A percentile compares a stretch with the other conserved stretches of the same genome.
phyloP scores from a whole-genome alignment of 1,140 invertebrate genomes.

The Luehdorfia chinensis region DNA sequence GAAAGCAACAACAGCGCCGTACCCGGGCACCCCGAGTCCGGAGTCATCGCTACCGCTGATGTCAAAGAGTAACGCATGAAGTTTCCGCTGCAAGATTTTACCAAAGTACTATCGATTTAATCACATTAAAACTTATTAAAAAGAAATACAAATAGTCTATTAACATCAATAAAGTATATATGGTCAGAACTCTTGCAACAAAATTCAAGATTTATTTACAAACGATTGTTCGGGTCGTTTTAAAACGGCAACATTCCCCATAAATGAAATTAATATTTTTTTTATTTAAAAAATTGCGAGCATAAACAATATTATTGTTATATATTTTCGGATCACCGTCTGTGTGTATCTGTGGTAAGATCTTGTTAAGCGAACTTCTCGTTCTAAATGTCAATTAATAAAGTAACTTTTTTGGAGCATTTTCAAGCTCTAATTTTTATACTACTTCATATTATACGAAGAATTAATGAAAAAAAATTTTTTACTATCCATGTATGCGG shows the following conservation, averaged over 20 bases:
- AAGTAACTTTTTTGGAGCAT: neutral
- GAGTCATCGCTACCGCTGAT: conserved; percentile 52
- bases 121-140: conserved; percentile 13
- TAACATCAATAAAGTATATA: too few relatives aligned
- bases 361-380: conserved; percentile 5
- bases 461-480: conserved; percentile 13
- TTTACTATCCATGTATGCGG: conserved; percentile 24
- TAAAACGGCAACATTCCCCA: too few relatives aligned
- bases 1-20: conserved; percentile 39
- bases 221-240: too few relatives aligned
- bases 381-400: conserved; percentile 11
- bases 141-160: too few relatives aligned
- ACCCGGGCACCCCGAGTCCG: conserved; percentile 39
- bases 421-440: conserved; percentile 9
- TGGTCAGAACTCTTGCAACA: too few relatives aligned
- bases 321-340: too few relatives aligned
- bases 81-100: conserved; percentile 14
- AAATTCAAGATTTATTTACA: too few relatives aligned
- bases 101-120: neutral
- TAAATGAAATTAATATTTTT: too few relatives aligned
- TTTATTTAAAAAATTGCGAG: too few relatives aligned
- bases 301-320: too few relatives aligned
- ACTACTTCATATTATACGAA: conserved; percentile 1
- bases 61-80: conserved; percentile 29
- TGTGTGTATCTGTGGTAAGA: conserved; percentile 6